Evolutionary conservation across 2,888 invertebrate genomes (phyloP).

Genomic region (Scaptomyza tumidula): DNA sequence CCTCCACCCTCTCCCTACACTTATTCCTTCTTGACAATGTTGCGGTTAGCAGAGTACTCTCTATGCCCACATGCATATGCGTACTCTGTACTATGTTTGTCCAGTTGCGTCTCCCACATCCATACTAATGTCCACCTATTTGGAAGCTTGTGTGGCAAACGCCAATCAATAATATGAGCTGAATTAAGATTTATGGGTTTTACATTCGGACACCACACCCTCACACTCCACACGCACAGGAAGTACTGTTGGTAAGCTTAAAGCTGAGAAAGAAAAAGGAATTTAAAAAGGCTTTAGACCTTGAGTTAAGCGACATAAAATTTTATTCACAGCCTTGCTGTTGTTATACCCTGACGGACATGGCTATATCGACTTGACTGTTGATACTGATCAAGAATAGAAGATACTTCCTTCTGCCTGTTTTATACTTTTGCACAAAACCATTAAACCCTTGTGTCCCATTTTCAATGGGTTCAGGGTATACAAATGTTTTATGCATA

Average conservation of each 20-base stretch:
- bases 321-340: too few relatives aligned
- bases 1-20: not conserved
- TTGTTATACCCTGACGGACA: too few relatives aligned
- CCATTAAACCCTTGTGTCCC: too few relatives aligned
- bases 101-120: slow-evolving; percentile 62
- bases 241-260: slow-evolving; percentile 17
- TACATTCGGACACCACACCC: slow-evolving; percentile 54
- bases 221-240: slow-evolving; percentile 28
- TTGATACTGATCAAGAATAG: too few relatives aligned
- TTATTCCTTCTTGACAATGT: slow-evolving; percentile 37
- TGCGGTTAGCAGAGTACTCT: slow-evolving; percentile 19
- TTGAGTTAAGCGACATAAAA: too few relatives aligned
- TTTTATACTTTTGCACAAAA: too few relatives aligned
- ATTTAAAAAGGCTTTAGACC: not conserved
- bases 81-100: slow-evolving; percentile 56
- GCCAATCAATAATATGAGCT: slow-evolving; percentile 84
- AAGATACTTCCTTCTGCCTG: too few relatives aligned
- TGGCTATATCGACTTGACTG: too few relatives aligned
- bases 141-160: slow-evolving; percentile 54
- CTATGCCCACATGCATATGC: slow-evolving; percentile 41
- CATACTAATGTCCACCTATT: slow-evolving; percentile 30
- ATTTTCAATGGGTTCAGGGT: too few relatives aligned
- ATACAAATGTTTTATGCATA: too few relatives aligned
- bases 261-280: slow-evolving; percentile 7
- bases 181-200: slow-evolving; percentile 84